Evolutionary conservation across 2,113 vertebrate species (phyloP).

Genomic region (Scartelaos histophorus): DNA sequence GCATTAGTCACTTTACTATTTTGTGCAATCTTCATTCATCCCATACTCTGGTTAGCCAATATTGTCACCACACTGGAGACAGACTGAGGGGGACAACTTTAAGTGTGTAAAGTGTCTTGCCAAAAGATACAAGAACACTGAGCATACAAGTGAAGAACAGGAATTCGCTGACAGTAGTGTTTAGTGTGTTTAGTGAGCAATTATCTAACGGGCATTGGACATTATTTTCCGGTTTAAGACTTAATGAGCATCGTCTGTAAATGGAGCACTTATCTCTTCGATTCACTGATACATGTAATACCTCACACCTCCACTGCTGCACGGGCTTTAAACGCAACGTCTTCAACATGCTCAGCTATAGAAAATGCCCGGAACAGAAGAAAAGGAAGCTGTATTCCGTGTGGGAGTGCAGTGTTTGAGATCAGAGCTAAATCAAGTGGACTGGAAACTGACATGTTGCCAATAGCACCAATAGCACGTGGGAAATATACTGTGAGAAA

Average conservation of each 20-base stretch:
- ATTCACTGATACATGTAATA: slow-evolving; percentile 14
- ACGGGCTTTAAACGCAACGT: not conserved
- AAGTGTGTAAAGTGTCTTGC: too few relatives aligned
- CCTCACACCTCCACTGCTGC: slow-evolving; percentile 13
- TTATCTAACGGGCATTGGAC: not conserved
- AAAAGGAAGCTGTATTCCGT: not conserved
- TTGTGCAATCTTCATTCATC: too few relatives aligned
- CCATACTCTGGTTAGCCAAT: too few relatives aligned
- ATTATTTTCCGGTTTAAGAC: slow-evolving; percentile 1
- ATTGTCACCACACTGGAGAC: too few relatives aligned
- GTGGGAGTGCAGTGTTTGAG: not conserved
- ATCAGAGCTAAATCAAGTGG: not conserved
- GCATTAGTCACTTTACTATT: too few relatives aligned
- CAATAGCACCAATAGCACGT: not conserved
- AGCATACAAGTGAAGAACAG: not conserved
- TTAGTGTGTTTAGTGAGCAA: not conserved
- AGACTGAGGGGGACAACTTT: too few relatives aligned
- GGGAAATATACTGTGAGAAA: not conserved
- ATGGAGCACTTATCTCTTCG: not conserved
- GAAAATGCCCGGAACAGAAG: not conserved
- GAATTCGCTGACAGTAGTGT: too few relatives aligned
- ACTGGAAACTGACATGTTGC: not conserved
- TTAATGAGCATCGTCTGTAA: slow-evolving; percentile 6
- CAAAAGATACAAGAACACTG: too few relatives aligned
- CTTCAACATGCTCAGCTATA: not conserved